These are phyloP conservation scores for Mus spicilegus DNA, from an alignment of 2,113 vertebrate genomes.

Conservation along the genomic window DNA sequence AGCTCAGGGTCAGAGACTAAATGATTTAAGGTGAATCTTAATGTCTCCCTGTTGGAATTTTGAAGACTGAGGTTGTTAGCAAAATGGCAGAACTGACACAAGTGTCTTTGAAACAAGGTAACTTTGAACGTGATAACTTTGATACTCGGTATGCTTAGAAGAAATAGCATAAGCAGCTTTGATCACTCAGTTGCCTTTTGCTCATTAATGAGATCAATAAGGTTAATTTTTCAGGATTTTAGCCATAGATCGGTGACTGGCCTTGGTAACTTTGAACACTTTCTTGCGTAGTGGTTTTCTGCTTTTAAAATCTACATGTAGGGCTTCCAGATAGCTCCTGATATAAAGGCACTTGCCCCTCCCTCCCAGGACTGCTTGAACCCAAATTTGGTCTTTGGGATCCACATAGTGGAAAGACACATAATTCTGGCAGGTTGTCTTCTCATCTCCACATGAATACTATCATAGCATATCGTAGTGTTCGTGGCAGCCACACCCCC, in stretches of 20 bases:
- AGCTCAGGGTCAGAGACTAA: background rate
- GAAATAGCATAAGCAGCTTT: background rate
- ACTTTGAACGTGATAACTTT: background rate
- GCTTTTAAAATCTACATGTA: slow-evolving; percentile 12
- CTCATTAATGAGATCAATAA: background rate
- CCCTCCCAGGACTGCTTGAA: background rate
- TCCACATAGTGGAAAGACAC: background rate
- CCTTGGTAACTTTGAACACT: background rate
- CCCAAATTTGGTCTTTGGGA: background rate
- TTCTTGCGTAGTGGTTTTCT: background rate
- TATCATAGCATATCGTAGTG: background rate
- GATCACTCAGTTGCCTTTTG: background rate
- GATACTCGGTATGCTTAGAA: background rate
- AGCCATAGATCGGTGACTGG: background rate
- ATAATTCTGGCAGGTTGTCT: too few species aligned
- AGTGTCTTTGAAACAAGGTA: background rate
- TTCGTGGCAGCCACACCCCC: background rate
- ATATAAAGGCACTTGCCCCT: too few species aligned
- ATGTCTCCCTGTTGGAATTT: background rate
- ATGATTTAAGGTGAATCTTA: background rate
- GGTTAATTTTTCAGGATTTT: background rate
- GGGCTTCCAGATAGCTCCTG: too few species aligned
- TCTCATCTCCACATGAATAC: background rate
- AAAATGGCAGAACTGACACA: background rate
- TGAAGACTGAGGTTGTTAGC: background rate